phyloP scores from a whole-genome alignment of 2,797 vertebrate species.

The Semotilus atromaculatus region DNA sequence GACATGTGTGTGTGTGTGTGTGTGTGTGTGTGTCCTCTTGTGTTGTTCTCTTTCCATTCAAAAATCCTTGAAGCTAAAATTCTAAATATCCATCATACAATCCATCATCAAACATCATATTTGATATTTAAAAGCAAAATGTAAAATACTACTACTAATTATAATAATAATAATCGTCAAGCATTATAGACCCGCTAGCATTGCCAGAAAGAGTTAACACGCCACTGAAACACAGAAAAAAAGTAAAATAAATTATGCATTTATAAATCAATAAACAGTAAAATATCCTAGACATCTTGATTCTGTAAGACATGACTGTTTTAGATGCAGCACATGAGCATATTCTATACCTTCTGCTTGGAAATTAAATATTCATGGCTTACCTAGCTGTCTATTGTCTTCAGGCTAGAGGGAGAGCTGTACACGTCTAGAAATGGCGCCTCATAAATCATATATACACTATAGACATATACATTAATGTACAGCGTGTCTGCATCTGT shows the following conservation, averaged over 20 bases:
- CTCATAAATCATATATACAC: conserved; percentile 83
- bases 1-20: too few relatives aligned
- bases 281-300: conserved; percentile 16
- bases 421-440: conserved; percentile 80
- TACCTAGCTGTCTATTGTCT: conserved; percentile 85
- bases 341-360: conserved; percentile 80
- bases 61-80: background rate
- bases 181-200: background rate
- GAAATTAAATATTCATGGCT: conserved; percentile 86
- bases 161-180: background rate
- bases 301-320: conserved; percentile 67
- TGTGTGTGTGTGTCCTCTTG: background rate
- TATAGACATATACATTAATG: conserved; percentile 75
- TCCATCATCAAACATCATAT: background rate
- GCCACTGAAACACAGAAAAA: background rate
- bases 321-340: conserved; percentile 79
- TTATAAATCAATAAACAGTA: conserved; percentile 18
- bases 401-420: conserved; percentile 79
- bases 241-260: background rate
- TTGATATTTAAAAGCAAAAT: background rate
- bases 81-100: background rate
- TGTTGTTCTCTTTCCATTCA: background rate
- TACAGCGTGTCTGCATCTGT: conserved; percentile 47
- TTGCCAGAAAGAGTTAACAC: background rate
- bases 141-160: background rate